These are phyloP conservation scores for Microctenopoma lineatum DNA, from an alignment of 2,797 vertebrate genomes.

Conservation along the genomic window DNA sequence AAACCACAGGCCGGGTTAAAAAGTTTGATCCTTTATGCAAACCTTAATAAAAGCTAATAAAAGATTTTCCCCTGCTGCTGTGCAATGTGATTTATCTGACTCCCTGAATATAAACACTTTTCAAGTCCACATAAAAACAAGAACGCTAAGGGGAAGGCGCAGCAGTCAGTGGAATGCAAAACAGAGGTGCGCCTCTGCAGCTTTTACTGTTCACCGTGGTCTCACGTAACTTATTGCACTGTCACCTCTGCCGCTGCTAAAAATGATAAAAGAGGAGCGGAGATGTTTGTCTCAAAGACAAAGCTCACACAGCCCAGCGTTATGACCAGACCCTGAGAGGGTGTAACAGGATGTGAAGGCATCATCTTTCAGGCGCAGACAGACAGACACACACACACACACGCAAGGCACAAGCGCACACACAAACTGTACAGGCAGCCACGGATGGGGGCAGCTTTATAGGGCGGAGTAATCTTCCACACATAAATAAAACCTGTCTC, in stretches of 20 bases:
- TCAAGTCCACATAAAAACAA: slow-evolving; percentile 24
- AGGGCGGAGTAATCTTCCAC: slow-evolving; percentile 37
- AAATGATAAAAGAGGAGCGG: slow-evolving; percentile 67
- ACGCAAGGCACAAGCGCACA: background rate
- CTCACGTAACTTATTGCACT: slow-evolving; percentile 64
- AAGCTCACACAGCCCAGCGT: slow-evolving; percentile 62
- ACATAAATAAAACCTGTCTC: slow-evolving; percentile 32
- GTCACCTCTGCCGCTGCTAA: slow-evolving; percentile 59
- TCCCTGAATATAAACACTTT: slow-evolving; percentile 25
- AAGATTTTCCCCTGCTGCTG: slow-evolving; percentile 4
- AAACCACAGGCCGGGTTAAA: slow-evolving; percentile 32
- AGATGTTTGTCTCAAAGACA: slow-evolving; percentile 75
- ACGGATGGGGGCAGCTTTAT: slow-evolving; percentile 41
- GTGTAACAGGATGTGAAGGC: slow-evolving; percentile 64
- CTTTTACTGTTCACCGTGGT: slow-evolving; percentile 58
- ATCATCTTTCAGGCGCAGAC: slow-evolving; percentile 60
- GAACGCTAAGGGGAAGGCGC: background rate
- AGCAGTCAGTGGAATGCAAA: slow-evolving; percentile 42
- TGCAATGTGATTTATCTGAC: slow-evolving; percentile 16
- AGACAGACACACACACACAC: slow-evolving; percentile 11
- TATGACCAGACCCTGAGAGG: slow-evolving; percentile 66
- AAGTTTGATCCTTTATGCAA: slow-evolving; percentile 16
- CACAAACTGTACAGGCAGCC: background rate
- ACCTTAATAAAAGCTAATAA: slow-evolving; percentile 20
- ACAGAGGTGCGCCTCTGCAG: slow-evolving; percentile 36